These are phyloP conservation scores for Helicorthomorpha holstii DNA, from an alignment of 1,140 invertebrate genomes.

Conservation along the genomic window DNA sequence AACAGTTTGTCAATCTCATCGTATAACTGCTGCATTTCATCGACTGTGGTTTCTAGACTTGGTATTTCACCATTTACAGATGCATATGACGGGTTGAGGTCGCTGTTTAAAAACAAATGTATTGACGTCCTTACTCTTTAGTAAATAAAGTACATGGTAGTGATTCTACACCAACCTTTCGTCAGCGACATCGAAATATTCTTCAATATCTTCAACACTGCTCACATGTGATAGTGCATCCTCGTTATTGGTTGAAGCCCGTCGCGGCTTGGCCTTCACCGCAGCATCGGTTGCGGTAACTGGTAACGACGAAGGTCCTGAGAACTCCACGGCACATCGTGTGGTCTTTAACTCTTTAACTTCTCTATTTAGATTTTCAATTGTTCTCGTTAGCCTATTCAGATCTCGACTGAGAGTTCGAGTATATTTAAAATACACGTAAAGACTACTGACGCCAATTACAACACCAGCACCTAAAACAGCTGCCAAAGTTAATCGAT, in stretches of 20 bases:
- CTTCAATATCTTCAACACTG: slow-evolving; percentile 11
- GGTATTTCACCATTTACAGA: not conserved
- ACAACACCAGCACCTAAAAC: slow-evolving; percentile 16
- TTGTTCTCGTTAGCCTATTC: slow-evolving; percentile 12
- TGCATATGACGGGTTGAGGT: not conserved
- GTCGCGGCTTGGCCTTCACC: not conserved
- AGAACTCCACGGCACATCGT: too few species aligned
- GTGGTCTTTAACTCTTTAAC: slow-evolving; percentile 14
- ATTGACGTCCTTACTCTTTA: not conserved
- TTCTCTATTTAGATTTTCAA: slow-evolving; percentile 13
- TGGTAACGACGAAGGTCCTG: too few species aligned
- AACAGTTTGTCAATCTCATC: slow-evolving; percentile 16
- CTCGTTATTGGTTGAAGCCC: too few species aligned
- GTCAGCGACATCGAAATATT: slow-evolving; percentile 15
- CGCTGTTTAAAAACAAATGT: not conserved
- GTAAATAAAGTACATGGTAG: not conserved
- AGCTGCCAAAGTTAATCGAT: slow-evolving; percentile 11
- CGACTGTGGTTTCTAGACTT: not conserved
- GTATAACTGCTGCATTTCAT: slow-evolving; percentile 1
- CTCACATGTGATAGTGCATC: slow-evolving; percentile 9
- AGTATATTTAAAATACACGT: slow-evolving; percentile 14
- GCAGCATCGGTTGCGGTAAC: not conserved
- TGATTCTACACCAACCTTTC: not conserved
- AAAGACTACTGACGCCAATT: slow-evolving; percentile 15
- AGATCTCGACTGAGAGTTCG: slow-evolving; percentile 12